These are phyloP conservation scores for Chondrosia reniformis DNA, from an alignment of 37 sponge, comb jelly and placozoan species.

Conservation along the genomic window DNA sequence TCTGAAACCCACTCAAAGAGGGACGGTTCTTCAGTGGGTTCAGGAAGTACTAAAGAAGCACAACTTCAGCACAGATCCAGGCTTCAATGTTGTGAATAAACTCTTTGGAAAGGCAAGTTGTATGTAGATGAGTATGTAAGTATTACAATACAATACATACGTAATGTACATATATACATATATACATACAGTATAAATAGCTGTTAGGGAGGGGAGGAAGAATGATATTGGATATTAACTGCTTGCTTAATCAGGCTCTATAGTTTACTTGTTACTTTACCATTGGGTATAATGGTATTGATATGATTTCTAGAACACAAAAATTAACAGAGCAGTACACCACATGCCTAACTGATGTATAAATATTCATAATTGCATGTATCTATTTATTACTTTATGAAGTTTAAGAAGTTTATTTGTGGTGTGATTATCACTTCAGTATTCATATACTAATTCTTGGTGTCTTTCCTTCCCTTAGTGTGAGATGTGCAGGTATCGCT, in stretches of 20 bases:
- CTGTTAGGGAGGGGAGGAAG: no score
- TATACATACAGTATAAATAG: neutral
- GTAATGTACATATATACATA: neutral
- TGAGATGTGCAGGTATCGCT: neutral
- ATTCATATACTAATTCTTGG: neutral
- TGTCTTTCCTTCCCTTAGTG: slow-evolving; percentile 9
- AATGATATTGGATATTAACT: no score
- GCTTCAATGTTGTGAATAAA: neutral
- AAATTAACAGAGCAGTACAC: no score
- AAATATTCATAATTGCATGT: no score
- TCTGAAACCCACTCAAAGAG: slow-evolving; percentile 29
- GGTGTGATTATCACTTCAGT: neutral
- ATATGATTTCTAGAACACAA: no score
- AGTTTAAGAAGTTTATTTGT: no score
- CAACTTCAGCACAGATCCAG: neutral
- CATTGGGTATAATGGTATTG: no score
- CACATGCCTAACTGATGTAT: no score
- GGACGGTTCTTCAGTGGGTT: slow-evolving; percentile 6
- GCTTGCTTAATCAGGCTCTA: no score
- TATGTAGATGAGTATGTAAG: neutral
- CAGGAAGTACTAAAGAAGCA: neutral
- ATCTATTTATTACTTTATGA: no score
- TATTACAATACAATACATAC: neutral
- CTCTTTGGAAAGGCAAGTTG: slow-evolving; percentile 51
- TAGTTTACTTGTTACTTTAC: no score